A percentile compares a stretch with the other conserved stretches of the same genome.
Evolutionary conservation across 2,797 vertebrate genomes (phyloP).

Genomic region (Premnoplex brunnescens): DNA sequence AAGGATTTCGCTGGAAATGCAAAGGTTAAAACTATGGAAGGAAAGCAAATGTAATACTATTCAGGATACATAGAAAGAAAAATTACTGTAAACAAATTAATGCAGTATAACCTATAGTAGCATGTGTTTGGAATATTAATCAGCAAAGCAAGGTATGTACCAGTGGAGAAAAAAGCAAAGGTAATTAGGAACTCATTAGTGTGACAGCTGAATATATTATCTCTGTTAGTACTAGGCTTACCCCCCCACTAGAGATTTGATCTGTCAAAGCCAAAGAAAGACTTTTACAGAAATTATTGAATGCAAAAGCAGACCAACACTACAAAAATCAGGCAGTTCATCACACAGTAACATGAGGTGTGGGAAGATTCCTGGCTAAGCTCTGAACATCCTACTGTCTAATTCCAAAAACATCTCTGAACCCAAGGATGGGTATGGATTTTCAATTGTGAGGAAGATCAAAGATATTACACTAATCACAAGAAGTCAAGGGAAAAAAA

Average conservation of each 20-base stretch:
- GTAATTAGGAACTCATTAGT: constrained; percentile 56
- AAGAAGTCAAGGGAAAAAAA: background rate
- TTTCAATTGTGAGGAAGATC: background rate
- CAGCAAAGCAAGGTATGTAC: constrained; percentile 26
- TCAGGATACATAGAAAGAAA: background rate
- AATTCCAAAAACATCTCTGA: background rate
- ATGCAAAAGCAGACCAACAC: background rate
- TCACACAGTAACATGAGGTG: background rate
- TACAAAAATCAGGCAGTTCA: background rate
- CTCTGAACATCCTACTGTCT: background rate
- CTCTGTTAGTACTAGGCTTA: background rate
- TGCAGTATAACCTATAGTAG: background rate
- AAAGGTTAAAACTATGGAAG: background rate
- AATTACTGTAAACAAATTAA: constrained; percentile 12
- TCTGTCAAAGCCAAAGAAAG: constrained; percentile 2
- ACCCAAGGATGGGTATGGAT: background rate
- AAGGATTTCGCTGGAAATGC: background rate
- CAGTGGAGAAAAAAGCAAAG: background rate
- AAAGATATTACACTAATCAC: background rate
- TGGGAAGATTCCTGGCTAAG: background rate
- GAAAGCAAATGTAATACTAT: background rate
- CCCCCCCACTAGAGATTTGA: constrained; percentile 6
- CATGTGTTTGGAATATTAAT: constrained; percentile 42
- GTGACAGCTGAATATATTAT: constrained; percentile 53
- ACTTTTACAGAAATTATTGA: background rate